Base-by-base conservation (phyloP, 2,888 invertebrate genomes). In the Autographa pulchrina region DNA sequence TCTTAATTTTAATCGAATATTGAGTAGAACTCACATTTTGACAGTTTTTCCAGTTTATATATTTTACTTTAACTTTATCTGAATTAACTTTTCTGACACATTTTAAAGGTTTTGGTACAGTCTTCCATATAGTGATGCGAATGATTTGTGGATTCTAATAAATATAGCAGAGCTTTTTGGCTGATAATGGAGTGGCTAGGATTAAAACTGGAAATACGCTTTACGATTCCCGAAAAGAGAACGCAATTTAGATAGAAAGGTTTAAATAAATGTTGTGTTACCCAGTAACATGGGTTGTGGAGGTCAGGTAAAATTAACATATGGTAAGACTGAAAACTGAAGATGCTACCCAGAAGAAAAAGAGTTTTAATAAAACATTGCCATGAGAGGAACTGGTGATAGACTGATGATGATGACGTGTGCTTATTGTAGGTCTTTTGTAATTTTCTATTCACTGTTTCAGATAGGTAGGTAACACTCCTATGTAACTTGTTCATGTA, bases 371-470 rank as follows among this genome's bases (percentile, higher is more conserved):
- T 85, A 81, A 77, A 80, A 72, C 74, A 71, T 80, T 78, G 69
- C 35, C 64, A 66, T 58, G 52, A 65, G 54, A 48, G 56, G 58
- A 74, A 71, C 38, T 76, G 70, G 69, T 56, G 60, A 82, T 77
- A 82, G 87, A 87, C 87, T 87, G 82, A 82, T 67, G 62, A 82
- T 68, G 58, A 62, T 38, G 77, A 76, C 60, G 58, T 70, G 68
- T 78, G 77, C 72, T 81, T 85, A 76, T 70, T 76, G 64, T 72
- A 83, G 72, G 78, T 61, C 70, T 85, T 87, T 86, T 87, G 82
- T 86, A 86, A 78, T 79, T 83, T 80, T 81, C 70, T 78, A 82
- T 68, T 61, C 31, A 69, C 71, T 66, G 71, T 72, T 77, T 71
- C 75, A 74, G 62, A 60, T 66, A 68, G 74, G 35, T 35, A 68